Evolutionary conservation across 2,888 invertebrate genomes (phyloP).

Genomic region (Agrilus mali): DNA sequence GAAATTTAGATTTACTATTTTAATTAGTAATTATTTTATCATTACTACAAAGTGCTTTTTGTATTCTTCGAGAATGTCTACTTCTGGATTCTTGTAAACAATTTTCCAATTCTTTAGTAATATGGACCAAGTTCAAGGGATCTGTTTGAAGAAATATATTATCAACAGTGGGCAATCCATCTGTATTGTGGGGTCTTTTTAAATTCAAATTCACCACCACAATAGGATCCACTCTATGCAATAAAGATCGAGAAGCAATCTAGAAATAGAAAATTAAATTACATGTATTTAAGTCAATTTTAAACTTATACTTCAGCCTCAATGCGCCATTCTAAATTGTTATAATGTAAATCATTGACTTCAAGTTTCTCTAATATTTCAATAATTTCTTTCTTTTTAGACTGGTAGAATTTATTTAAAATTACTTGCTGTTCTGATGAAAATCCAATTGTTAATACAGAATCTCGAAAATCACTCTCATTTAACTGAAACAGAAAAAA

Average conservation of each 20-base stretch:
- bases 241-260: slow-evolving; percentile 45
- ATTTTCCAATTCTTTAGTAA: slow-evolving; percentile 48
- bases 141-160: slow-evolving; percentile 43
- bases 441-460: slow-evolving; percentile 42
- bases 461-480: slow-evolving; percentile 36
- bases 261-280: slow-evolving; percentile 19
- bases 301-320: slow-evolving; percentile 42
- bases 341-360: slow-evolving; percentile 36
- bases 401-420: slow-evolving; percentile 45
- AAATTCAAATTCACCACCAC: slow-evolving; percentile 43
- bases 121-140: slow-evolving; percentile 46
- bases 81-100: slow-evolving; percentile 49
- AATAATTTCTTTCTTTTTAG: slow-evolving; percentile 42
- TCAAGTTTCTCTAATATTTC: slow-evolving; percentile 37
- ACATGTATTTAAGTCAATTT: neutral
- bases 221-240: slow-evolving; percentile 44
- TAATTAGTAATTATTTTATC: no score
- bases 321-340: slow-evolving; percentile 53
- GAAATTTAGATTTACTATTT: no score
- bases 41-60: slow-evolving; percentile 23
- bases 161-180: slow-evolving; percentile 26
- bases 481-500: slow-evolving; percentile 31
- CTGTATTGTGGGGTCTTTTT: slow-evolving; percentile 24
- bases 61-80: slow-evolving; percentile 30
- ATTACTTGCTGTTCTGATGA: slow-evolving; percentile 45